A percentile compares a stretch with the other conserved stretches of the same genome.
phyloP scores from a whole-genome alignment of 1,140 invertebrate species.

The Panulirus ornatus region DNA sequence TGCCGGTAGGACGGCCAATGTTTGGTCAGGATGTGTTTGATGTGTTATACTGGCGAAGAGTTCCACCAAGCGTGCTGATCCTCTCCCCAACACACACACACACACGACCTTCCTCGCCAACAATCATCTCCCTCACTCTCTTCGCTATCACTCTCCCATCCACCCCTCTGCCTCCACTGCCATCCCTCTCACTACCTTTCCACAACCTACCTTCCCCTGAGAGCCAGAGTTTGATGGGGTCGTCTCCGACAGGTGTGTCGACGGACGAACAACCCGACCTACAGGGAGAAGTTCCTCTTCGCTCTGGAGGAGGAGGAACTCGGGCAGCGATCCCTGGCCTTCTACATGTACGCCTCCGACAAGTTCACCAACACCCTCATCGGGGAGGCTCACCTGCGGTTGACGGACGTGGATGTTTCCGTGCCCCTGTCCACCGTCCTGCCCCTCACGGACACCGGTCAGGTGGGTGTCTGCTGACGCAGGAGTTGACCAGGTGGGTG shows the following conservation, averaged over 20 bases:
- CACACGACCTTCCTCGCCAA: neutral
- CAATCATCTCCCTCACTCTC: neutral
- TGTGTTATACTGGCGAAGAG: too few relatives aligned
- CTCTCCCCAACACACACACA: too few relatives aligned
- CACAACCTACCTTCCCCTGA: neutral
- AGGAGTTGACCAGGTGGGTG: neutral
- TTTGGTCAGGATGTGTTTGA: too few relatives aligned
- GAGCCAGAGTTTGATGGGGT: neutral
- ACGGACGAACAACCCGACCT: conserved; percentile 84
- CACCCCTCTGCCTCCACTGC: neutral
- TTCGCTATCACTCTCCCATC: neutral
- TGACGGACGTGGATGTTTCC: conserved; percentile 83
- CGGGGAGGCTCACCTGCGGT: conserved; percentile 83
- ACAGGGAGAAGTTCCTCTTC: conserved; percentile 87
- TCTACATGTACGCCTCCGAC: conserved; percentile 83
- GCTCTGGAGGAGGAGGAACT: conserved; percentile 82
- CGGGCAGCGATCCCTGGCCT: conserved; percentile 80
- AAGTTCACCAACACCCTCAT: conserved; percentile 83
- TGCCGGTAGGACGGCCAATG: too few relatives aligned
- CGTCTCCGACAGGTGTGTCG: conserved; percentile 81
- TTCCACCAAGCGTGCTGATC: too few relatives aligned
- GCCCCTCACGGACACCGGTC: conserved; percentile 82
- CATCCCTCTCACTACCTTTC: neutral
- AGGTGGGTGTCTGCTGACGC: conserved; percentile 81
- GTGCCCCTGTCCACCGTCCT: conserved; percentile 82